Percentiles rank a stretch among this genome's conserved stretches.
These are phyloP conservation scores for Augiades crinisus DNA, from an alignment of 2,888 invertebrate species.

Conservation along the genomic window DNA sequence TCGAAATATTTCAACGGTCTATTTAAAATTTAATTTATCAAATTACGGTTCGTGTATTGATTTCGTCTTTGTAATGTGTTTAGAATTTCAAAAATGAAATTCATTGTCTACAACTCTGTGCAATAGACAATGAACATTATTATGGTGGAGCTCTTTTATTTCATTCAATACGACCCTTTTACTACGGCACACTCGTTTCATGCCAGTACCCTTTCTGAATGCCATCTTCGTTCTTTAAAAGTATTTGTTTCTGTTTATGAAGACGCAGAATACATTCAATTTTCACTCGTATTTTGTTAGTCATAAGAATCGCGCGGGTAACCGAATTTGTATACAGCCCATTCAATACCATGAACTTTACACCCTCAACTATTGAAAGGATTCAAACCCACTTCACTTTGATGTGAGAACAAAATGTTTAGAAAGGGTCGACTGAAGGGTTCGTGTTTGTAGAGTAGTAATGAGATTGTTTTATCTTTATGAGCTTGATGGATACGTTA, in stretches of 20 bases:
- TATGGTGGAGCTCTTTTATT: slow-evolving; percentile 11
- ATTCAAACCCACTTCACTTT: slow-evolving; percentile 15
- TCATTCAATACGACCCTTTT: slow-evolving; percentile 17
- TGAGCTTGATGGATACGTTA: not conserved
- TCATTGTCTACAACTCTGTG: not conserved
- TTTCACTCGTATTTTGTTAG: not conserved
- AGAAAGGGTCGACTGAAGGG: slow-evolving; percentile 7
- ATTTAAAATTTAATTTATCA: too few species aligned
- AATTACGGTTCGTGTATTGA: too few species aligned
- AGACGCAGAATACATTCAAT: not conserved
- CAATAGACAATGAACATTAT: slow-evolving; percentile 6
- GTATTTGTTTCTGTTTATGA: not conserved
- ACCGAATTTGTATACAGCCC: too few species aligned
- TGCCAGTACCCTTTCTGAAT: slow-evolving; percentile 13
- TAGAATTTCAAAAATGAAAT: too few species aligned
- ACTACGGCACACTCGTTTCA: slow-evolving; percentile 10
- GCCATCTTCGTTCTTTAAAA: not conserved
- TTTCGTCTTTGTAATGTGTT: too few species aligned
- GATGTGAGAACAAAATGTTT: slow-evolving; percentile 15
- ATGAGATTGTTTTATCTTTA: slow-evolving; percentile 6
- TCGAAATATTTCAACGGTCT: too few species aligned
- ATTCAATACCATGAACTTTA: slow-evolving; percentile 8
- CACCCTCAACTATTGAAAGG: slow-evolving; percentile 9
- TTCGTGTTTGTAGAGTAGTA: slow-evolving; percentile 10
- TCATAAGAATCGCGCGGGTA: too few species aligned